phyloP scores from a whole-genome alignment of 1,140 invertebrate species.

The Laupala kohalensis region DNA sequence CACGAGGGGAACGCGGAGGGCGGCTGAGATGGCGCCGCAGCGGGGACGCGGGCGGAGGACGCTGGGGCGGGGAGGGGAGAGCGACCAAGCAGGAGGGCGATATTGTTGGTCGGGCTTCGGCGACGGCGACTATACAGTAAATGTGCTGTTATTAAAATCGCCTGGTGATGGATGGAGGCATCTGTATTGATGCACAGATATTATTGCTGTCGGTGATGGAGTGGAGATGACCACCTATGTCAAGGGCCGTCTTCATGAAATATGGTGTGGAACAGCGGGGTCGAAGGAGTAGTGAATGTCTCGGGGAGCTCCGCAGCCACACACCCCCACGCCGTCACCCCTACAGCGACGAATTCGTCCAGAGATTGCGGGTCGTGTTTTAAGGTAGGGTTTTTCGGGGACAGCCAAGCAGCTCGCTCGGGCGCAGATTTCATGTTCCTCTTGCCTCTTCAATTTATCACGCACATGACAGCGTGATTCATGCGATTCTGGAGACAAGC shows the following conservation, averaged over 20 bases:
- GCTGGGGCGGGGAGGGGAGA: not conserved
- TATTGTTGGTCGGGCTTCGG: not conserved
- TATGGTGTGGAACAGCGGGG: constrained; percentile 4
- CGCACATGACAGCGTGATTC: not conserved
- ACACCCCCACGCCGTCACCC: too few relatives aligned
- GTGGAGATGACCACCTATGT: constrained; percentile 12
- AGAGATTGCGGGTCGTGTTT: too few relatives aligned
- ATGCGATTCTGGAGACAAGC: too few relatives aligned
- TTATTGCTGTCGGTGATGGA: constrained; percentile 12
- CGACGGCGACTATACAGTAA: constrained; percentile 9
- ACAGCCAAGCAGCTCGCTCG: too few relatives aligned
- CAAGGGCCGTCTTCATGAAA: constrained; percentile 15
- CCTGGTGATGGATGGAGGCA: constrained; percentile 18
- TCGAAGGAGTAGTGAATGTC: not conserved
- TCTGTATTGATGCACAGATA: constrained; percentile 15
- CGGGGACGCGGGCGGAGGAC: not conserved
- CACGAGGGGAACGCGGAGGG: not conserved
- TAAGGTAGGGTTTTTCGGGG: too few relatives aligned
- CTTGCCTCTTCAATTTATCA: not conserved
- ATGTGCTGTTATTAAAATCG: constrained; percentile 20
- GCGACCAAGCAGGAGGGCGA: not conserved
- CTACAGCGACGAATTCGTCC: too few relatives aligned
- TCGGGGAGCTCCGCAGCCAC: too few relatives aligned
- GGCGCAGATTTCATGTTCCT: not conserved
- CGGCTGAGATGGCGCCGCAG: constrained; percentile 1